A percentile compares a stretch with the other conserved stretches of the same genome.
phyloP scores from a whole-genome alignment of 2,888 invertebrate species.

The Drosophila neonasuta region DNA sequence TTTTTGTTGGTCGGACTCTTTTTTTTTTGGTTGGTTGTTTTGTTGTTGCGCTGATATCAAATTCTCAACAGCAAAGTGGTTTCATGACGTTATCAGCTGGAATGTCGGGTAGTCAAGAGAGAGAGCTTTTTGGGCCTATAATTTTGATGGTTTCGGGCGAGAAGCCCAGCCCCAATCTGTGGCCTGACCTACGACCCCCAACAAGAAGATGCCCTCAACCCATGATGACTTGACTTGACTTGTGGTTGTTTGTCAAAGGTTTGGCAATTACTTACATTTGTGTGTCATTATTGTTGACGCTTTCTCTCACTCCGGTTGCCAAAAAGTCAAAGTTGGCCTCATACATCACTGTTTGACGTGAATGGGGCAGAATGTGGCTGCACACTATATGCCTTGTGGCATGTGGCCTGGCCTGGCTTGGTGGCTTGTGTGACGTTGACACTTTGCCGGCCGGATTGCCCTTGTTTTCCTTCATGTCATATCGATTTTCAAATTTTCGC shows the following conservation, averaged over 20 bases:
- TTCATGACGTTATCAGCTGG: slow-evolving; percentile 45
- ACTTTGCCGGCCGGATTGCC: slow-evolving; percentile 46
- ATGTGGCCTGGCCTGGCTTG: slow-evolving; percentile 34
- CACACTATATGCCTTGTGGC: slow-evolving; percentile 45
- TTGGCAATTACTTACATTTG: slow-evolving; percentile 63
- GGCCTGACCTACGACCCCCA: slow-evolving; percentile 3
- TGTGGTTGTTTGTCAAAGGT: slow-evolving; percentile 51
- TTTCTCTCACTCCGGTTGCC: slow-evolving; percentile 19
- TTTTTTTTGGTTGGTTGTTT: background rate
- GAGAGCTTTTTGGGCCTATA: slow-evolving; percentile 3
- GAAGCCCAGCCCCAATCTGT: background rate
- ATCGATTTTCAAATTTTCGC: slow-evolving; percentile 71
- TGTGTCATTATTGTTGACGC: slow-evolving; percentile 49
- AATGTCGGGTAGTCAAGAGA: slow-evolving; percentile 10
- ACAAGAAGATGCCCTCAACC: background rate
- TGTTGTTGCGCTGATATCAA: slow-evolving; percentile 33
- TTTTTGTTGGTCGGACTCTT: slow-evolving; percentile 7
- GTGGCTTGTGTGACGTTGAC: slow-evolving; percentile 42
- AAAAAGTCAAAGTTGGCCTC: slow-evolving; percentile 55
- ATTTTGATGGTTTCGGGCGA: background rate
- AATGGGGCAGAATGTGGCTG: slow-evolving; percentile 19
- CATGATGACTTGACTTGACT: slow-evolving; percentile 15
- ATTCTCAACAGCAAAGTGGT: slow-evolving; percentile 29
- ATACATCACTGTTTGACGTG: slow-evolving; percentile 50
- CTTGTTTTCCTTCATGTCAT: slow-evolving; percentile 70